Conservation (phyloP, 92 coral and sea anemone genomes). For the Diadumene lineata region DNA sequence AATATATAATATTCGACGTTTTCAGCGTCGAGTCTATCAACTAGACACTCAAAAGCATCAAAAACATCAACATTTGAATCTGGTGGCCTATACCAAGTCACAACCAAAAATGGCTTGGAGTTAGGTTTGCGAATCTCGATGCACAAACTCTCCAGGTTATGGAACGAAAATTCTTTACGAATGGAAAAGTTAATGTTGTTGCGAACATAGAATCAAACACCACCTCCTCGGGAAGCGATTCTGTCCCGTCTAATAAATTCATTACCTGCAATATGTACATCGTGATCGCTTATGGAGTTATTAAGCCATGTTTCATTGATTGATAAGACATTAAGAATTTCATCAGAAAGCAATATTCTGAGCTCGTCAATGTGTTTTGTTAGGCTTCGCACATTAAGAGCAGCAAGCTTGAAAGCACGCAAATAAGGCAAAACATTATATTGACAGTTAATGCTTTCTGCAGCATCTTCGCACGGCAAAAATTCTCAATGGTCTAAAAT, state of each 20-base stretch:
- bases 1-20: not conserved
- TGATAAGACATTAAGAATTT: slow-evolving; percentile 39
- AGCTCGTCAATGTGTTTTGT: slow-evolving; percentile 55
- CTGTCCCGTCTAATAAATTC: slow-evolving; percentile 56
- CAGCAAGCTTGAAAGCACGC: slow-evolving; percentile 53
- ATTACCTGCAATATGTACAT: slow-evolving; percentile 48
- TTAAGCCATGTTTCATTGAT: slow-evolving; percentile 63
- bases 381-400: slow-evolving; percentile 55
- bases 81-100: slow-evolving; percentile 63
- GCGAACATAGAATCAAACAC: slow-evolving; percentile 57
- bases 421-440: slow-evolving; percentile 11
- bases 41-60: not conserved
- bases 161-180: slow-evolving; percentile 23
- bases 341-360: slow-evolving; percentile 36
- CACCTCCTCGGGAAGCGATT: slow-evolving; percentile 45
- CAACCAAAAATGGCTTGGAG: slow-evolving; percentile 50
- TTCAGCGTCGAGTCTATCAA: not conserved
- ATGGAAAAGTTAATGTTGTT: slow-evolving; percentile 22
- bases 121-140: slow-evolving; percentile 59
- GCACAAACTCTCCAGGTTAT: slow-evolving; percentile 36
- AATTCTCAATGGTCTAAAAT: no score
- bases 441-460: no score
- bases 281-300: slow-evolving; percentile 46
- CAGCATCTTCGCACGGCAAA: no score
- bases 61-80: slow-evolving; percentile 14